Conservation (phyloP, 2,797 vertebrate species). For the Coccyzus lansbergi region DNA sequence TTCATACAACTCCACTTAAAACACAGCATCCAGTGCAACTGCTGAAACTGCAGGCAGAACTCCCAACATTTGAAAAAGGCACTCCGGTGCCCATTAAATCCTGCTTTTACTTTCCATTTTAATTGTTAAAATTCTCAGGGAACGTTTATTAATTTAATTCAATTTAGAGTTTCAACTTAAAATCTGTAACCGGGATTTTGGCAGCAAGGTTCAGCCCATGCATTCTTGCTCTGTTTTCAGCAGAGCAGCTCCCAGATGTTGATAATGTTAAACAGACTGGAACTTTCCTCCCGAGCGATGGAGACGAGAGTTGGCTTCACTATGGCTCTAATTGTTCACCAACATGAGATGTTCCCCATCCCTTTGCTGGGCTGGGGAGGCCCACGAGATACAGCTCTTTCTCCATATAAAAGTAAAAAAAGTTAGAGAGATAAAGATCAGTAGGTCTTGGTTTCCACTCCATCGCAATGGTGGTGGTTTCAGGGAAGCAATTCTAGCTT, state of each 20-base stretch:
- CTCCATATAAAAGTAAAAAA: neutral
- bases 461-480: neutral
- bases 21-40: neutral
- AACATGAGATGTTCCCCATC: neutral
- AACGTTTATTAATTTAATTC: neutral
- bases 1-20: neutral
- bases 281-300: neutral
- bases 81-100: neutral
- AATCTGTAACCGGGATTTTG: neutral
- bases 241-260: conserved; percentile 23
- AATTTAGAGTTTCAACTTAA: neutral
- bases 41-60: neutral
- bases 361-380: neutral
- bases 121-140: neutral
- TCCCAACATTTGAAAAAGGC: fast-evolving
- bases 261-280: neutral
- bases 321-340: neutral
- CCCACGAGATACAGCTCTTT: neutral
- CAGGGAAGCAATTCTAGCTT: neutral
- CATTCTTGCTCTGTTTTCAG: conserved; percentile 16
- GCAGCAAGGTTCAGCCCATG: neutral
- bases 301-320: neutral
- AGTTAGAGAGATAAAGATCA: neutral
- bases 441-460: neutral
- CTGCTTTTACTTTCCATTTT: conserved; percentile 19